phyloP scores from a whole-genome alignment of 1,140 invertebrate genomes.

The Hyles vespertilio region DNA sequence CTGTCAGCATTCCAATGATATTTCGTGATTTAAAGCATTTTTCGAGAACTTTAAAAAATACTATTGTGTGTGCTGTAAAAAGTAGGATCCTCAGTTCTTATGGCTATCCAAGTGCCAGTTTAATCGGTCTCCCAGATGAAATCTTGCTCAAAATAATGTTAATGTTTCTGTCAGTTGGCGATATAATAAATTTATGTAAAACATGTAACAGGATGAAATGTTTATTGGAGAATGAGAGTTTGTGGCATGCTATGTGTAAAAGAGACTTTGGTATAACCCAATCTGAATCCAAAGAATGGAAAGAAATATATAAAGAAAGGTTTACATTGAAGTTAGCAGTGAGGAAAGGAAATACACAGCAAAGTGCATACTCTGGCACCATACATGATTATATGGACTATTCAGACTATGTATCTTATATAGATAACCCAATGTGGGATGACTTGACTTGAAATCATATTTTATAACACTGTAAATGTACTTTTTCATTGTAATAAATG shows the following conservation, averaged over 20 bases:
- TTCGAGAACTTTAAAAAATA: conserved; percentile 47
- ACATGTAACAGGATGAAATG: conserved; percentile 44
- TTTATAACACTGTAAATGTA: conserved; percentile 8
- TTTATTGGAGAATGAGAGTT: conserved; percentile 34
- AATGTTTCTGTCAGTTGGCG: conserved; percentile 29
- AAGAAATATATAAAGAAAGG: conserved; percentile 34
- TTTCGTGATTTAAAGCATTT: conserved; percentile 55
- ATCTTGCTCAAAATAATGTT: conserved; percentile 46
- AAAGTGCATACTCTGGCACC: conserved; percentile 16
- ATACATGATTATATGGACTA: conserved; percentile 45
- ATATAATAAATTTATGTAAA: conserved; percentile 43
- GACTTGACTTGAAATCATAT: conserved; percentile 26
- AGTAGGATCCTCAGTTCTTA: conserved; percentile 50
- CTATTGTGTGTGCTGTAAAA: conserved; percentile 49
- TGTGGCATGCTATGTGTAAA: conserved; percentile 52
- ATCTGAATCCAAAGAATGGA: conserved; percentile 36
- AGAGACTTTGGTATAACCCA: conserved; percentile 43
- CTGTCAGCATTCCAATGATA: conserved; percentile 47
- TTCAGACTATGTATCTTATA: conserved; percentile 41
- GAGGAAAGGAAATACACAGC: too few relatives aligned
- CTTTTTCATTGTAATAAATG: conserved; percentile 1
- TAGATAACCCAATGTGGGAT: conserved; percentile 46
- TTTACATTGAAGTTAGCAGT: conserved; percentile 19
- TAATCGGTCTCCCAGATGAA: conserved; percentile 63
- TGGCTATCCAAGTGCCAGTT: conserved; percentile 59